phyloP scores from a whole-genome alignment of 1,140 invertebrate genomes.

The Hydropsyche tenuis region DNA sequence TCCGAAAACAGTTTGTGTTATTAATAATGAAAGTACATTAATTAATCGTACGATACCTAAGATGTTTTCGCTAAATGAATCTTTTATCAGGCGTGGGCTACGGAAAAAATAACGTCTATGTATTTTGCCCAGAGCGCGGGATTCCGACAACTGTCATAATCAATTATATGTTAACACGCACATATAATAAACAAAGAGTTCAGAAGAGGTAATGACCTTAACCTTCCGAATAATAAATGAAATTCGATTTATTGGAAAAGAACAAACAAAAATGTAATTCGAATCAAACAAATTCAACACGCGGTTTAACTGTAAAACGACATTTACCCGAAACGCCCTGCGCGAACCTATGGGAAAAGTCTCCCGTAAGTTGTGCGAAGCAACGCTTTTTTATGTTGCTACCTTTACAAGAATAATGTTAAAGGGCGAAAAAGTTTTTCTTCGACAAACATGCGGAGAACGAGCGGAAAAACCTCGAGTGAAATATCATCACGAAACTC shows the following conservation, averaged over 20 bases:
- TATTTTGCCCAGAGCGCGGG: not conserved
- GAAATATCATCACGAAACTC: slow-evolving; percentile 27
- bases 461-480: slow-evolving; percentile 22
- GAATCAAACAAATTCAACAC: too few relatives aligned
- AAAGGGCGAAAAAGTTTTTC: slow-evolving; percentile 23
- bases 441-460: slow-evolving; percentile 23
- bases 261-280: too few relatives aligned
- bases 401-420: slow-evolving; percentile 38
- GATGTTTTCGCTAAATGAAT: slow-evolving; percentile 17
- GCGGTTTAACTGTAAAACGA: not conserved
- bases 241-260: too few relatives aligned
- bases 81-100: not conserved
- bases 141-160: slow-evolving; percentile 7
- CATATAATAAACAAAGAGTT: not conserved
- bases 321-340: not conserved
- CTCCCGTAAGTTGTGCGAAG: not conserved
- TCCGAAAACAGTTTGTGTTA: not conserved
- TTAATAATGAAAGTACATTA: slow-evolving; percentile 9
- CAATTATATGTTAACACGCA: slow-evolving; percentile 10
- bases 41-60: not conserved
- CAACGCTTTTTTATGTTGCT: slow-evolving; percentile 29
- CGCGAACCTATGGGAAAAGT: slow-evolving; percentile 1
- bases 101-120: not conserved
- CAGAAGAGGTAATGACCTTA: too few relatives aligned
- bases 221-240: too few relatives aligned